Base-by-base conservation (phyloP, 2,888 invertebrate genomes). In the Andrena fulva region DNA sequence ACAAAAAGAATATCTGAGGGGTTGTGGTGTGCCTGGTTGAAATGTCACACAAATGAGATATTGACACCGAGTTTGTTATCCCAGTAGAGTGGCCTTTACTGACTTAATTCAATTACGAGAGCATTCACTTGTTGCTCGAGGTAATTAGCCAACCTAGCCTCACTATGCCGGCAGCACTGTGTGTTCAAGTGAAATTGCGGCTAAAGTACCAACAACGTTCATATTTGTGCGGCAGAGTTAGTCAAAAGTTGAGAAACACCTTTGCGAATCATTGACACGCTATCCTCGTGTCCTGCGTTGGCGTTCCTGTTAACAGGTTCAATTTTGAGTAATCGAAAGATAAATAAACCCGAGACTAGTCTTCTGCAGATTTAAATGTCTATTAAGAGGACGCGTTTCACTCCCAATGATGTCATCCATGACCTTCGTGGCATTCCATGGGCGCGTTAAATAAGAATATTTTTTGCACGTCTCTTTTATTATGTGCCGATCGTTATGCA, bases 261-360 rank as follows among this genome's bases (percentile, higher is more conserved):
- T 79, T 67, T 62, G 62, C 29, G 2, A n/a, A 72, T 79, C 48
- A 24, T 59, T 50, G 77, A 59, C 74, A 48, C 27, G 64, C 54
- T 78, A 50, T 67, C 78, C 67, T 8, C 63, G 10, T 76, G 64
- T 10, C 6, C 3, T 16, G 29, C 10, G 24, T 63, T 63, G 59
- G 48, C 69, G 29, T 20, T 42, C 10, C 12, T 2, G 33, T 63
- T 31, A 27, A 27, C n/a, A 33, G 24, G 68, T 62, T 16, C 10
- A 24, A 35, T 35, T 50, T 33, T 52, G 6, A 35, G 24, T 10
- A 8, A 63, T 54, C 7, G 24, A 31, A 24, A 20, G 20, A 56
- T 20, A 56, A n/a, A 42, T 8, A 29, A 42, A 54, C 5, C 24
- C 2, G 42, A 27, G 31, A 31, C 20, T 24, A 33, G 3, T 31